Percentiles rank a stretch among this genome's conserved stretches.
Conservation (phyloP, 2,797 vertebrate species). For the Falco berigora region DNA sequence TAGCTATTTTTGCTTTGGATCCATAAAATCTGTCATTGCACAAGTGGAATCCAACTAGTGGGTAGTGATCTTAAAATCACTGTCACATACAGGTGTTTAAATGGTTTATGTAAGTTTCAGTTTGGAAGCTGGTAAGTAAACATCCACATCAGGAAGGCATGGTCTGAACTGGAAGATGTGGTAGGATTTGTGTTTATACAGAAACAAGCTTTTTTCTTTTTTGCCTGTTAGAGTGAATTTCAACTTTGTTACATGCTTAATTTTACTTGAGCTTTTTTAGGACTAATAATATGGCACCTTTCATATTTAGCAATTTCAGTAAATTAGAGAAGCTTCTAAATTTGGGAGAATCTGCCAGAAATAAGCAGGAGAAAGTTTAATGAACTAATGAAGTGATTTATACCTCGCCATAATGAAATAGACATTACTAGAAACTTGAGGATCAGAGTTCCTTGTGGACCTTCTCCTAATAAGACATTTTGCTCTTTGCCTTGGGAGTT, state of each 20-base stretch:
- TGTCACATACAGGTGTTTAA: not conserved
- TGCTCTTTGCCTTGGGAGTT: not conserved
- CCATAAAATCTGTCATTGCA: not conserved
- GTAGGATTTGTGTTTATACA: not conserved
- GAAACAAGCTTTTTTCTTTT: not conserved
- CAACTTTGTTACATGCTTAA: not conserved
- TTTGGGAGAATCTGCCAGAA: not conserved
- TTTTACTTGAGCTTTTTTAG: not conserved
- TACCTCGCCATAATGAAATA: not conserved
- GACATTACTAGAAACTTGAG: not conserved
- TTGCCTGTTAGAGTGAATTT: not conserved
- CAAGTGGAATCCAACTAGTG: not conserved
- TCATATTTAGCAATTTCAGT: not conserved
- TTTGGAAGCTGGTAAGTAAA: not conserved
- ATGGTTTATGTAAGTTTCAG: not conserved
- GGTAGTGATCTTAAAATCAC: not conserved
- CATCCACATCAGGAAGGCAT: not conserved
- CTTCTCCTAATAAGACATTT: constrained; percentile 13
- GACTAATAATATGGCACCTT: not conserved
- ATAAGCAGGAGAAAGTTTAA: not conserved
- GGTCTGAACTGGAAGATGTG: not conserved
- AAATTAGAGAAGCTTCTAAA: not conserved
- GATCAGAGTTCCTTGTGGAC: not conserved
- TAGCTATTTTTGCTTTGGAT: not conserved
- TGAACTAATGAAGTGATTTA: not conserved